Base-by-base conservation (phyloP, 2,113 vertebrate genomes). In the Machaerirhynchus nigripectus region DNA sequence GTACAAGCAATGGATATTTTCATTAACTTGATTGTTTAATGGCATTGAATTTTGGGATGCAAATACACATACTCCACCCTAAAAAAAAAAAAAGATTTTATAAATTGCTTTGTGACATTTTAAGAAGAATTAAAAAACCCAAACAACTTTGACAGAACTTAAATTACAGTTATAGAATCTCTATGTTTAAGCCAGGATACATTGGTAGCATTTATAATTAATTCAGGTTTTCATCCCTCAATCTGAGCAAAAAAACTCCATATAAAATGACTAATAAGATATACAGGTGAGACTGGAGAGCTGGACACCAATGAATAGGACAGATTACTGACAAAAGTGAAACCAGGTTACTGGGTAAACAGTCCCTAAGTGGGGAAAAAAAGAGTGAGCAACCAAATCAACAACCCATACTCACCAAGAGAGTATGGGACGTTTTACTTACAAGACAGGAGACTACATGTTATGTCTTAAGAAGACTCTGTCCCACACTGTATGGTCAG, bases 281-380 rank as follows among this genome's bases (percentile, higher is more conserved):
- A 65, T 59, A 67, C 13, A 52, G 13, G 6, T 77, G 79, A 88
- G 22, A 57, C 5, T 80, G 42, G 23, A 79, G 15, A 80, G 12
- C 5, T 61, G 10, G 37, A 79, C 70, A 37, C 14, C 42, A 37
- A 52, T 63, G 64, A 50, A 46, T 57, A 77, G n/a, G 26, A 52
- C 5, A 79, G 24, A 56, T 79, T 49, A 56, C 15, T 60, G 30
- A 47, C 40, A 65, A 46, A 87, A 80, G 22, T 42, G 42, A 88
- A 69, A 68, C 11, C 7, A 53, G 20, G 5, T 33, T 56, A 15
- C 26, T 49, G 21, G 42, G 20, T 46, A 60, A 90, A 73, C 7
- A 40, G 6, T n/a, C 31, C 31, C 1, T 23, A 56, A 37, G 9
- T 26, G 8, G 23, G 7, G 3, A 5, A 0, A 3, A 13, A 63